phyloP scores from a whole-genome alignment of 2,888 invertebrate genomes.

The Melangyna quadrimaculata region DNA sequence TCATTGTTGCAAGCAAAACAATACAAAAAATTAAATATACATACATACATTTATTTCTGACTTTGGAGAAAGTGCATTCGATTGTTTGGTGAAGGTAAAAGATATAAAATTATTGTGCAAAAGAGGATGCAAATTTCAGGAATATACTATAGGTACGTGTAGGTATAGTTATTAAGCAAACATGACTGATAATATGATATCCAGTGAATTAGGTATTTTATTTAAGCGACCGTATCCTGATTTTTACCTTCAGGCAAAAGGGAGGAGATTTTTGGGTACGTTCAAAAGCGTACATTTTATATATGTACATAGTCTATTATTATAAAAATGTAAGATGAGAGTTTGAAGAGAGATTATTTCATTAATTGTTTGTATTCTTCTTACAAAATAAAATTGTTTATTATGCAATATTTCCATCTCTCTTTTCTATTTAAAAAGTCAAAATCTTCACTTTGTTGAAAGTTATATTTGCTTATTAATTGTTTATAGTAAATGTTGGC shows the following conservation, averaged over 20 bases:
- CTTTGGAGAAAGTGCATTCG: conserved; percentile 64
- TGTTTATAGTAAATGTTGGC: too few species aligned
- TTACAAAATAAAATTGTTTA: too few species aligned
- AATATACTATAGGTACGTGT: neutral
- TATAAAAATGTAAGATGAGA: neutral
- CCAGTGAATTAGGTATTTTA: conserved; percentile 16
- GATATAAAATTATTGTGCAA: conserved; percentile 50
- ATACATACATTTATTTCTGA: conserved; percentile 11
- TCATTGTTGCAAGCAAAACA: neutral
- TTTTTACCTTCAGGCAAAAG: neutral
- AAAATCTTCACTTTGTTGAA: too few species aligned
- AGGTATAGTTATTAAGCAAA: too few species aligned
- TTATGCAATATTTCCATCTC: too few species aligned
- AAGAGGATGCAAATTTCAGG: conserved; percentile 44
- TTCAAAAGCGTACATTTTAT: neutral
- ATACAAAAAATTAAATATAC: neutral
- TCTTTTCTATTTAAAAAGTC: too few species aligned
- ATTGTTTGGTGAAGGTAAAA: conserved; percentile 57
- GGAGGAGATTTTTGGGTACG: neutral
- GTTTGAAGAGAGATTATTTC: neutral
- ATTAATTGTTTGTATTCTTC: too few species aligned
- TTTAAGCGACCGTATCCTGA: neutral
- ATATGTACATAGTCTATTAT: neutral
- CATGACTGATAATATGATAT: conserved; percentile 48
- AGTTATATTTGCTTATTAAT: too few species aligned